phyloP scores from a whole-genome alignment of 2,888 invertebrate species.

The Agriopis leucophaearia region DNA sequence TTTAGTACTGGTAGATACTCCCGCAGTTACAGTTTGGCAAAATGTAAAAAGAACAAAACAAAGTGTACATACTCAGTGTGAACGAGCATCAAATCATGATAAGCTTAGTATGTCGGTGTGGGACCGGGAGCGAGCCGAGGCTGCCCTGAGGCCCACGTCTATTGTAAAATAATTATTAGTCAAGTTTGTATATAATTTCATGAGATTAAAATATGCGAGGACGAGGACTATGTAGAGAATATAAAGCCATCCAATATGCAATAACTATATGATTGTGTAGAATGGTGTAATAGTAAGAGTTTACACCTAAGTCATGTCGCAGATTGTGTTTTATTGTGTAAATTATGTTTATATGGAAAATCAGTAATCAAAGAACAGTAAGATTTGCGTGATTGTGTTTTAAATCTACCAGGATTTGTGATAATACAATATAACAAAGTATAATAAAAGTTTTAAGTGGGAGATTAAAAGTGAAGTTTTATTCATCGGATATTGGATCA shows the following conservation, averaged over 20 bases:
- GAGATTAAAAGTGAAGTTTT: slow-evolving; percentile 86
- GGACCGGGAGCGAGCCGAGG: slow-evolving; percentile 59
- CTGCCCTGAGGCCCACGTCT: slow-evolving; percentile 69
- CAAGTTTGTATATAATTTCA: slow-evolving; percentile 85
- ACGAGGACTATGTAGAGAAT: slow-evolving; percentile 79
- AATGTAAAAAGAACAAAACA: slow-evolving; percentile 66
- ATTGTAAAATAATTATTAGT: slow-evolving; percentile 83
- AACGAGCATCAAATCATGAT: slow-evolving; percentile 65
- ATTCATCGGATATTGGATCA: slow-evolving; percentile 69
- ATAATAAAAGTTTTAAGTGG: slow-evolving; percentile 87
- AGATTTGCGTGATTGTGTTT: slow-evolving; percentile 88
- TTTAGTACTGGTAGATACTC: slow-evolving; percentile 87
- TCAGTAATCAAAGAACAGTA: slow-evolving; percentile 84
- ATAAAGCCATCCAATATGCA: slow-evolving; percentile 85
- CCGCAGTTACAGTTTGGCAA: slow-evolving; percentile 79
- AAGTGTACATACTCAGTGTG: slow-evolving; percentile 66
- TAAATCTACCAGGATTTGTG: slow-evolving; percentile 91
- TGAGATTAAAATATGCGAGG: slow-evolving; percentile 81
- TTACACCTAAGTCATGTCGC: slow-evolving; percentile 83
- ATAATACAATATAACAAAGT: slow-evolving; percentile 90
- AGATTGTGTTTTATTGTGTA: slow-evolving; percentile 85
- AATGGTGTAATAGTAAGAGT: slow-evolving; percentile 79
- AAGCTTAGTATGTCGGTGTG: slow-evolving; percentile 65
- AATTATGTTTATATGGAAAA: slow-evolving; percentile 85
- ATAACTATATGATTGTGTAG: slow-evolving; percentile 83